phyloP scores from a whole-genome alignment of 2,888 invertebrate species.

The Antheraea yamamai region DNA sequence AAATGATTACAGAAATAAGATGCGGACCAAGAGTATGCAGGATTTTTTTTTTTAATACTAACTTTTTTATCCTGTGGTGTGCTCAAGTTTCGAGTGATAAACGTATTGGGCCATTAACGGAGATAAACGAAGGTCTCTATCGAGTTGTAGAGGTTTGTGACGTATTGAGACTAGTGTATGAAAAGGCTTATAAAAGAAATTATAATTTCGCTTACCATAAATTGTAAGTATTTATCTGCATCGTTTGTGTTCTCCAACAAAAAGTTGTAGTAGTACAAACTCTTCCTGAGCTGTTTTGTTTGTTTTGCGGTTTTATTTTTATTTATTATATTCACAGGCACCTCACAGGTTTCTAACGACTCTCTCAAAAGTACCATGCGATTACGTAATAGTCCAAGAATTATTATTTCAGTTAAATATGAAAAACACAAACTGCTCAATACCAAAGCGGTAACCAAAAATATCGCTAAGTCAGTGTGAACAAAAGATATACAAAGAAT shows the following conservation, averaged over 20 bases:
- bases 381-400: background rate
- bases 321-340: slow-evolving; percentile 9
- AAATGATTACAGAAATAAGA: no score
- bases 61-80: no score
- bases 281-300: background rate
- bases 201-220: background rate
- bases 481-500: background rate
- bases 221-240: background rate
- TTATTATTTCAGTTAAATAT: background rate
- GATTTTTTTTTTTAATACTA: no score
- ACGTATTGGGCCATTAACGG: no score
- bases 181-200: background rate
- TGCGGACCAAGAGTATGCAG: no score
- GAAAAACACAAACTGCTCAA: background rate
- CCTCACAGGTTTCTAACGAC: background rate
- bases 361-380: background rate
- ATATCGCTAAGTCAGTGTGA: background rate
- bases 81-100: no score
- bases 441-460: background rate
- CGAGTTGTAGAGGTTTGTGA: no score
- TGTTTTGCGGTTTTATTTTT: no score
- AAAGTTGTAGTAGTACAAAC: background rate
- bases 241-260: background rate
- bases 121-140: no score
- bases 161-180: background rate